phyloP scores from a whole-genome alignment of 2,797 vertebrate species.

The Tenualosa ilisha region DNA sequence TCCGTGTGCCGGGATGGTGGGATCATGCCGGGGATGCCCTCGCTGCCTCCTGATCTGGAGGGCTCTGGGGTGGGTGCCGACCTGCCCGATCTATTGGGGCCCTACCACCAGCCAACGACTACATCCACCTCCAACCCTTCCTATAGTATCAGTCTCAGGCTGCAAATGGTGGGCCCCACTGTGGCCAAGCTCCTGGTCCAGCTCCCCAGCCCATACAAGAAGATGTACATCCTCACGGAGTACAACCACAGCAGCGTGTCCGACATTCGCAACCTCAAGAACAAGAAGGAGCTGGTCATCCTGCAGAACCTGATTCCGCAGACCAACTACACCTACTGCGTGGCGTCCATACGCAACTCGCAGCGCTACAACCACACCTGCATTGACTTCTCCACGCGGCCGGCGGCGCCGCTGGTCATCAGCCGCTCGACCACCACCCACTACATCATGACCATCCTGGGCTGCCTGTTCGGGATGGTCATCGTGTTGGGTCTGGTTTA shows the following conservation, averaged over 20 bases:
- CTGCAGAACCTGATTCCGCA: slow-evolving; percentile 88
- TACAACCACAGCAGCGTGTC: slow-evolving; percentile 94
- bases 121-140: slow-evolving; percentile 79
- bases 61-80: slow-evolving; percentile 87
- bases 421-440: slow-evolving; percentile 86
- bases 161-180: slow-evolving; percentile 87
- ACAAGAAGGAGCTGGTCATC: slow-evolving; percentile 91
- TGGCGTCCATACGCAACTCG: slow-evolving; percentile 93
- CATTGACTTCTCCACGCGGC: slow-evolving; percentile 80
- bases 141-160: slow-evolving; percentile 87
- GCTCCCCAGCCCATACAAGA: slow-evolving; percentile 93
- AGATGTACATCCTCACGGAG: slow-evolving; percentile 96
- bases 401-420: slow-evolving; percentile 74
- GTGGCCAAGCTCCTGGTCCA: slow-evolving; percentile 90
- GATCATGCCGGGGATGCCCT: slow-evolving; percentile 85
- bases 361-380: slow-evolving; percentile 91
- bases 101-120: slow-evolving; percentile 82
- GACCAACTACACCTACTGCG: slow-evolving; percentile 96
- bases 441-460: slow-evolving; percentile 90
- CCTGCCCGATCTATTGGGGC: slow-evolving; percentile 68
- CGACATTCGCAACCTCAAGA: slow-evolving; percentile 91
- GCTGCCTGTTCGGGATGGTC: slow-evolving; percentile 89
- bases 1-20: slow-evolving; percentile 90
- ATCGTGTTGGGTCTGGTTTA: slow-evolving; percentile 86
- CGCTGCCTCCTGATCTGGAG: slow-evolving; percentile 83